These are phyloP conservation scores for Mellilla xanthometata DNA, from an alignment of 2,888 invertebrate species.

Conservation along the genomic window DNA sequence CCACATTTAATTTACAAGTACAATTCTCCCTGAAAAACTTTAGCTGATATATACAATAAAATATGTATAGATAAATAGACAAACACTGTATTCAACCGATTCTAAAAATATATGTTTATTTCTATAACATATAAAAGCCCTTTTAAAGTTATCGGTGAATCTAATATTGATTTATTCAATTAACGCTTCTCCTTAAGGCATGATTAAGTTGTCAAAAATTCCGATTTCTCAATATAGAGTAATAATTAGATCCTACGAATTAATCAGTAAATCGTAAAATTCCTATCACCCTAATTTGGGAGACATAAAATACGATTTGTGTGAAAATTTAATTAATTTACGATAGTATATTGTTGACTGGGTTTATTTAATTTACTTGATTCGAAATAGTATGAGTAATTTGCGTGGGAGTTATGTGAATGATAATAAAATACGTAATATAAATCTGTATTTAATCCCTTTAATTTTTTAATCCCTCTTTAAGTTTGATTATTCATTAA, in stretches of 20 bases:
- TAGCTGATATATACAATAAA: no score
- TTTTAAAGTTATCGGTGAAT: background rate
- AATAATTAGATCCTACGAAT: slow-evolving; percentile 12
- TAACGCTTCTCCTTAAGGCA: slow-evolving; percentile 10
- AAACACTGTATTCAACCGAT: no score
- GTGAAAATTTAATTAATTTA: background rate
- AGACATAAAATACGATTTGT: slow-evolving; percentile 12
- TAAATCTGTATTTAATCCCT: background rate
- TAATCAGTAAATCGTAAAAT: slow-evolving; percentile 22
- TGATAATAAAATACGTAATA: no score
- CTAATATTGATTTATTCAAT: slow-evolving; percentile 21
- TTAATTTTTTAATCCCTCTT: no score
- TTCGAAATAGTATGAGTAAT: no score
- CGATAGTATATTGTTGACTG: background rate
- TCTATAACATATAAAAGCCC: no score
- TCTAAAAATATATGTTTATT: no score
- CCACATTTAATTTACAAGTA: no score
- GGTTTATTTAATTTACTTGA: background rate
- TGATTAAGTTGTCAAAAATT: slow-evolving; percentile 25
- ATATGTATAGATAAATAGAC: no score
- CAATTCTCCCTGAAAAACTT: no score
- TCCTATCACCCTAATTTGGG: slow-evolving; percentile 14
- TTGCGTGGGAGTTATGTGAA: background rate
- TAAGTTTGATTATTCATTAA: no score
- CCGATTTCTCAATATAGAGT: slow-evolving; percentile 15